Conservation (phyloP, 1,140 invertebrate genomes). For the Lucilia sericata region DNA sequence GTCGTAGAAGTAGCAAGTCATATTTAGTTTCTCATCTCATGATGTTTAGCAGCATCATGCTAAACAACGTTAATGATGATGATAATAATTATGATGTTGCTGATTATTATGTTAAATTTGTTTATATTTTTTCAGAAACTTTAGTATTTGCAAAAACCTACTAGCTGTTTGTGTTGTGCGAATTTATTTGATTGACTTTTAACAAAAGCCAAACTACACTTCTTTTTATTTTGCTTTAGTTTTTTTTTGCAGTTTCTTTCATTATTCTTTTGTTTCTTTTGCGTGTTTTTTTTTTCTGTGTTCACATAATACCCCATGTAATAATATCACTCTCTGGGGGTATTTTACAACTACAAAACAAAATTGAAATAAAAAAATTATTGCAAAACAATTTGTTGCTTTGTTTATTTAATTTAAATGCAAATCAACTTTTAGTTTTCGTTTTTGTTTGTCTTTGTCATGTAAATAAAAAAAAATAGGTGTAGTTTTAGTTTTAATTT, state of each 20-base stretch:
- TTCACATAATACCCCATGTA: slow-evolving; percentile 20
- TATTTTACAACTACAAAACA: neutral
- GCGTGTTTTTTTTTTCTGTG: neutral
- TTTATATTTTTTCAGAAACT: neutral
- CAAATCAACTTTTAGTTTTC: neutral
- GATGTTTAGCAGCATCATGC: neutral
- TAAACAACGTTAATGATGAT: slow-evolving; percentile 25
- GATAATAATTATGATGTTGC: neutral
- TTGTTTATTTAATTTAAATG: neutral
- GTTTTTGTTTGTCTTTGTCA: neutral
- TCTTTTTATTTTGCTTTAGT: neutral
- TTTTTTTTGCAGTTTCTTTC: neutral
- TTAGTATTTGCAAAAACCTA: neutral
- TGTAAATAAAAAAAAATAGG: neutral
- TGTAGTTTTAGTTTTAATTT: neutral
- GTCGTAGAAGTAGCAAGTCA: neutral
- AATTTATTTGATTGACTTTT: slow-evolving; percentile 44
- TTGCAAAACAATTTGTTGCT: neutral
- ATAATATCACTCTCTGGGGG: slow-evolving; percentile 1
- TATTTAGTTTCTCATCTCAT: slow-evolving; percentile 17
- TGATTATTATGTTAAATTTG: slow-evolving; percentile 20
- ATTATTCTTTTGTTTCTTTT: slow-evolving; percentile 9
- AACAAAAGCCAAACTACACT: slow-evolving; percentile 22
- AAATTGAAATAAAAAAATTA: neutral
- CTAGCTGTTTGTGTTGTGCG: slow-evolving; percentile 23